Conservation (phyloP, 2,113 vertebrate species). For the Xiphias gladius region DNA sequence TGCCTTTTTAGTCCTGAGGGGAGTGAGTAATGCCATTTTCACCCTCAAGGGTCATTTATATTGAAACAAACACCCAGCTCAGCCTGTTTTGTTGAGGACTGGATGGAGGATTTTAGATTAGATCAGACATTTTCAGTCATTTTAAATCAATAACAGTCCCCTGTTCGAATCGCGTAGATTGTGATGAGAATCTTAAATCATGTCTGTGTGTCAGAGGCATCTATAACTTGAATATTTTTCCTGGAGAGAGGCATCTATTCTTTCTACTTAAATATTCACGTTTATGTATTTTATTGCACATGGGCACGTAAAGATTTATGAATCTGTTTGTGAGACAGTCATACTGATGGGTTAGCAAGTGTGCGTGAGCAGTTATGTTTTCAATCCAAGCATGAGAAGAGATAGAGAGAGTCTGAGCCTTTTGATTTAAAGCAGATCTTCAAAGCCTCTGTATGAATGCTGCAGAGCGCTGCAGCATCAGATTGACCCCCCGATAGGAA, state of each 20-base stretch:
- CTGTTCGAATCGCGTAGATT: slow-evolving; percentile 21
- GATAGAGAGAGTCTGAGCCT: slow-evolving; percentile 42
- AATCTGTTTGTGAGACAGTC: slow-evolving; percentile 25
- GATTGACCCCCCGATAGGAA: slow-evolving; percentile 68
- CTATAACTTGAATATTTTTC: not conserved
- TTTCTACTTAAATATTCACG: not conserved
- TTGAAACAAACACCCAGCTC: slow-evolving; percentile 61
- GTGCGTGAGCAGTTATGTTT: slow-evolving; percentile 51
- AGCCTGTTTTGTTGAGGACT: slow-evolving; percentile 46
- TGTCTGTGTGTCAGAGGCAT: slow-evolving; percentile 8
- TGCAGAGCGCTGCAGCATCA: slow-evolving; percentile 47
- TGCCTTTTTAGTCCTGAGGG: slow-evolving; percentile 53
- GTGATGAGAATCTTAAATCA: slow-evolving; percentile 16
- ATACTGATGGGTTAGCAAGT: slow-evolving; percentile 9
- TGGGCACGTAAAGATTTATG: not conserved
- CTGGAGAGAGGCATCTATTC: not conserved
- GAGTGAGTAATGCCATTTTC: slow-evolving; percentile 66
- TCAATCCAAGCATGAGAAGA: slow-evolving; percentile 60
- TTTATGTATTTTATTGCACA: not conserved
- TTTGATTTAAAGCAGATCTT: slow-evolving; percentile 74
- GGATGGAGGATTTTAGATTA: slow-evolving; percentile 37
- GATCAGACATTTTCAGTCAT: slow-evolving; percentile 37
- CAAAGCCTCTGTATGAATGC: slow-evolving; percentile 51
- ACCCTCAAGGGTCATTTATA: slow-evolving; percentile 68
- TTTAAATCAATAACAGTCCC: slow-evolving; percentile 28